These are phyloP conservation scores for Ostrea denselamellosa DNA, from an alignment of 1,140 invertebrate genomes.

Conservation along the genomic window DNA sequence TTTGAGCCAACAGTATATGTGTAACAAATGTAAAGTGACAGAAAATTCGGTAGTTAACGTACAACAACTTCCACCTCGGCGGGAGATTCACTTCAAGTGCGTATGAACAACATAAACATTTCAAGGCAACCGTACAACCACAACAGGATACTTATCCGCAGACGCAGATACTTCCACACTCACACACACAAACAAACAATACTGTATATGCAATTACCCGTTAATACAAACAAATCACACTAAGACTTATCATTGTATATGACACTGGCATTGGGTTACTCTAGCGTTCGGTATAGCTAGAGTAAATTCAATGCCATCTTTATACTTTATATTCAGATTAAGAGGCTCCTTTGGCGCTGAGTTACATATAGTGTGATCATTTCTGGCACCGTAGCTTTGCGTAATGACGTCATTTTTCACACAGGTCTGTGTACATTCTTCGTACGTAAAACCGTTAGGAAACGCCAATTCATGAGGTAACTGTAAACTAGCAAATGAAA, in stretches of 20 bases:
- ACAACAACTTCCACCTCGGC: neutral
- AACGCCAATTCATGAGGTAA: slow-evolving; percentile 1
- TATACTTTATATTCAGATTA: neutral
- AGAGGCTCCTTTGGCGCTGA: neutral
- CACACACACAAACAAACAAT: neutral
- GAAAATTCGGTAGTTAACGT: neutral
- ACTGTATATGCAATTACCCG: slow-evolving; percentile 19
- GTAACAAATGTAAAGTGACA: neutral
- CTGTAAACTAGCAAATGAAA: neutral
- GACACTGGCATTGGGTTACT: slow-evolving; percentile 2
- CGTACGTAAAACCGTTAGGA: neutral
- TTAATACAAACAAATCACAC: neutral
- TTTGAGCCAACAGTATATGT: neutral
- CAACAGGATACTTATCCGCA: neutral
- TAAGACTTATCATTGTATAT: slow-evolving; percentile 27
- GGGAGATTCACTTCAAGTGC: neutral
- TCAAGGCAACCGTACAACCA: neutral
- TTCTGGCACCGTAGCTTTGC: neutral
- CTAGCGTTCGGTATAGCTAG: neutral
- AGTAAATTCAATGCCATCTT: slow-evolving; percentile 18
- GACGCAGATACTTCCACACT: neutral
- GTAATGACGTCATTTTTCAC: neutral
- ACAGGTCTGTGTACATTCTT: neutral
- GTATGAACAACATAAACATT: neutral
- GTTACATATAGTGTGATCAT: neutral